Conservation (phyloP, 2,888 invertebrate species). For the Lamellibrachia satsuma region DNA sequence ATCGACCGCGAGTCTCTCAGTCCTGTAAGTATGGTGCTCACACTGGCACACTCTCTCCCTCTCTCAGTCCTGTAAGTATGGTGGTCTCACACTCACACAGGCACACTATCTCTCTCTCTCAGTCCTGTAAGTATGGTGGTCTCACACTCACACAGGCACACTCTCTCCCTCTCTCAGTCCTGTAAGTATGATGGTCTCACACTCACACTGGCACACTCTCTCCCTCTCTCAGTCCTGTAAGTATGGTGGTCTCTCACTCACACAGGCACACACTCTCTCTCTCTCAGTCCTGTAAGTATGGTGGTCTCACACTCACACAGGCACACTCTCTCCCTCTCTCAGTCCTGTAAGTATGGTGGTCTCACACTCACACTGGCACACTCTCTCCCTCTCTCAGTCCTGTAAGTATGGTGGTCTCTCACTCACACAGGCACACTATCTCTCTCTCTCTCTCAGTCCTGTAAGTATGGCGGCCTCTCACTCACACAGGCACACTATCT, state of each 20-base stretch:
- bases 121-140: neutral
- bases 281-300: neutral
- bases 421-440: no score
- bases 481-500: neutral
- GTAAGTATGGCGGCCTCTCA: neutral
- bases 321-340: neutral
- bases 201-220: neutral
- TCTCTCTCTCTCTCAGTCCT: neutral
- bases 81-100: no score
- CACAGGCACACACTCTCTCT: neutral
- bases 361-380: neutral
- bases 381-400: neutral
- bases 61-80: neutral
- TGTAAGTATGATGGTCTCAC: neutral
- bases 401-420: neutral
- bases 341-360: neutral
- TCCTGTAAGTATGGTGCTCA: constrained; percentile 74
- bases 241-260: neutral
- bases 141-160: neutral
- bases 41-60: neutral
- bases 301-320: neutral
- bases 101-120: neutral
- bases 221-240: neutral
- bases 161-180: neutral
- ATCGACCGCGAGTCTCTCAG: constrained; percentile 94